Conservation (phyloP, 2,797 vertebrate genomes). For the Gallirallus australis region DNA sequence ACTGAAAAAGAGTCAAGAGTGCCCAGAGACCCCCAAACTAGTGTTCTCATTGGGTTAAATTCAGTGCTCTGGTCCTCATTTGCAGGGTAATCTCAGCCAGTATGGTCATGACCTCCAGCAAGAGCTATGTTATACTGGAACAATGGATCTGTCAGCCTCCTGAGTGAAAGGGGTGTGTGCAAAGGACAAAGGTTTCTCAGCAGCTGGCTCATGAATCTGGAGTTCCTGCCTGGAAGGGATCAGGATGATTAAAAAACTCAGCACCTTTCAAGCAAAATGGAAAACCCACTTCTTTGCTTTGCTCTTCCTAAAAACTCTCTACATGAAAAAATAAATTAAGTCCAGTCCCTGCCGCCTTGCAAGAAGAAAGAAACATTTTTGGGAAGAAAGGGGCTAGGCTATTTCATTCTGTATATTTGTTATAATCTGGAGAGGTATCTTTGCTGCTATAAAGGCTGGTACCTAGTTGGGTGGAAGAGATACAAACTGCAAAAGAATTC, state of each 20-base stretch:
- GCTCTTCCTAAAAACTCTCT: slow-evolving; percentile 27
- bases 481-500: background rate
- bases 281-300: slow-evolving; percentile 47
- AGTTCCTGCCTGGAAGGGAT: slow-evolving; percentile 67
- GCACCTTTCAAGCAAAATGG: slow-evolving; percentile 58
- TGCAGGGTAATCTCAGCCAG: slow-evolving; percentile 63
- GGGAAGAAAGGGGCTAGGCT: background rate
- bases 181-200: slow-evolving; percentile 70
- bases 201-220: slow-evolving; percentile 61
- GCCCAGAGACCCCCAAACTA: slow-evolving; percentile 5
- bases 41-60: slow-evolving; percentile 30
- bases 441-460: background rate
- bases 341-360: background rate
- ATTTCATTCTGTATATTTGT: background rate
- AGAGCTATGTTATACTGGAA: slow-evolving; percentile 61
- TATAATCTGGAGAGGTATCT: background rate
- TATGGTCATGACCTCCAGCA: slow-evolving; percentile 65
- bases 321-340: slow-evolving; percentile 54
- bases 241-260: slow-evolving; percentile 69
- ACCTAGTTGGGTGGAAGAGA: background rate
- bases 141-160: slow-evolving; percentile 64
- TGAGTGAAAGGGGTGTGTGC: slow-evolving; percentile 61
- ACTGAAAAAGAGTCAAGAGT: slow-evolving; percentile 23
- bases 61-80: slow-evolving; percentile 64
- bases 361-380: background rate